Evolutionary conservation across 2,888 invertebrate species (phyloP).

Genomic region (Cephus pygmeus): DNA sequence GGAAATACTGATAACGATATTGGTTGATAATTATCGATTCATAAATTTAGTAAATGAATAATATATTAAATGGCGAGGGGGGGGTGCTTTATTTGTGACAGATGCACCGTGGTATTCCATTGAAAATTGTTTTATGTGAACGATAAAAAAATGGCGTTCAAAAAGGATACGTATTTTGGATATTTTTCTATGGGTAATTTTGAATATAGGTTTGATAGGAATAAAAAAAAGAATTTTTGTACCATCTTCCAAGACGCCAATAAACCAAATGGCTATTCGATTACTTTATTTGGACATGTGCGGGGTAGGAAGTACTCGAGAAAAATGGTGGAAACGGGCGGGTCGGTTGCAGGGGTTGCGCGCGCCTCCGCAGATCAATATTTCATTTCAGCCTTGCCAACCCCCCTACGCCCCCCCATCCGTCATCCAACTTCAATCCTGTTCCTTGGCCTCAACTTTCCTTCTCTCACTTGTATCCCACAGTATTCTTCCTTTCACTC

Average conservation of each 20-base stretch:
- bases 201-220: not conserved
- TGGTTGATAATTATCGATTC: not conserved
- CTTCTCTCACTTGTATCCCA: conserved; percentile 9
- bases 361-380: conserved; percentile 64
- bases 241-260: not conserved
- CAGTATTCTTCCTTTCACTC: conserved; percentile 9
- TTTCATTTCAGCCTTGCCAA: conserved; percentile 62
- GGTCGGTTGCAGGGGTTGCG: conserved; percentile 61
- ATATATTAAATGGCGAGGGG: not conserved
- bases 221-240: not conserved
- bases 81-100: not conserved
- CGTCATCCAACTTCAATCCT: conserved; percentile 25
- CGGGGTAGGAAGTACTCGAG: conserved; percentile 12
- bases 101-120: too few species aligned
- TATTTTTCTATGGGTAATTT: not conserved
- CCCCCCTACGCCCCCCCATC: conserved; percentile 30
- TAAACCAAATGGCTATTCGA: not conserved
- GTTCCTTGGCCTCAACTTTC: conserved; percentile 9
- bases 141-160: too few species aligned
- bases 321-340: conserved; percentile 53
- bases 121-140: too few species aligned
- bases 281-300: not conserved
- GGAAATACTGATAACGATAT: not conserved
- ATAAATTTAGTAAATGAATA: not conserved
- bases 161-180: too few species aligned